Conservation (phyloP, 2,113 vertebrate genomes). For the Nannobrachium achirus region DNA sequence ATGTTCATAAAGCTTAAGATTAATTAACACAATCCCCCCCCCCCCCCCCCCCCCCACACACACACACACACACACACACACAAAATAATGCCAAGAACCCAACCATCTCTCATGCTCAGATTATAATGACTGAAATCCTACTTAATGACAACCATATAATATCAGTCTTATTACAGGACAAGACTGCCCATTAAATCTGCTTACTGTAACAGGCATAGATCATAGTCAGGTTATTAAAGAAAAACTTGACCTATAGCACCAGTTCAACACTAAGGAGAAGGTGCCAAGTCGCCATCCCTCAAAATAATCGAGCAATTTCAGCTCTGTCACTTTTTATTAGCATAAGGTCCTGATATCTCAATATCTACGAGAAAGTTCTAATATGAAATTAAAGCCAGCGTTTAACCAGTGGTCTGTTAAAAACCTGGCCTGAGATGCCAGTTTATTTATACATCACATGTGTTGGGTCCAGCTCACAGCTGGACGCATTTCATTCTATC, state of each 20-base stretch:
- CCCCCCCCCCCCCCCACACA: no score
- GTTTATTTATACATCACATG: constrained; percentile 82
- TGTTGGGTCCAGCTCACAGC: constrained; percentile 78
- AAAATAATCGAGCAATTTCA: constrained; percentile 42
- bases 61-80: no score
- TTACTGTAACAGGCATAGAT: no score
- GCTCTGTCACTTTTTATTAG: constrained; percentile 60
- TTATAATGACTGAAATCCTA: background rate
- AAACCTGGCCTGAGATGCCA: constrained; percentile 70
- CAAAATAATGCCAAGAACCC: background rate
- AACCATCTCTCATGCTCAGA: background rate
- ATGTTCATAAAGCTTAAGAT: no score
- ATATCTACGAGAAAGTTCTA: constrained; percentile 65
- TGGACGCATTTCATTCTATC: constrained; percentile 77
- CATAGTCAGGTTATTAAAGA: background rate
- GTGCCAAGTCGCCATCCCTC: constrained; percentile 28
- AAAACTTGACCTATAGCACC: background rate
- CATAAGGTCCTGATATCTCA: constrained; percentile 59
- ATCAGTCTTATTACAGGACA: background rate
- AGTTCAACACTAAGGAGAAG: constrained; percentile 35
- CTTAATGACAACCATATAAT: no score
- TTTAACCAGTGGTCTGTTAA: constrained; percentile 71
- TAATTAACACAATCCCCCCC: no score
- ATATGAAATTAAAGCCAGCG: constrained; percentile 72
- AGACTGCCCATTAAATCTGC: background rate